Base-by-base conservation (phyloP, 2,888 invertebrate species). In the Sarcophaga caerulescens region DNA sequence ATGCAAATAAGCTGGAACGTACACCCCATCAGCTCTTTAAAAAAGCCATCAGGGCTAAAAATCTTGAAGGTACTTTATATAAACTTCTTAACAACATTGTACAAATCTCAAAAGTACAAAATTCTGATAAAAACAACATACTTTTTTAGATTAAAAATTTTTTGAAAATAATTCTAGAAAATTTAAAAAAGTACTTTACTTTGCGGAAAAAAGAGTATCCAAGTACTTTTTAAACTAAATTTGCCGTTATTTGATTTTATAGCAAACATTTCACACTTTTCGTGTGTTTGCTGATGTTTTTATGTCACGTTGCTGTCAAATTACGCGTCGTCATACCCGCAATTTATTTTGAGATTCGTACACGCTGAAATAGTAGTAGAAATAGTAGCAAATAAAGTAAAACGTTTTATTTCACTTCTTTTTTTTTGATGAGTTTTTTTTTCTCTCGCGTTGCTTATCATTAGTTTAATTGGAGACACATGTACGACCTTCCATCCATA, bases 401-500 rank as follows among this genome's bases (percentile, higher is more conserved):
- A 52, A 14, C 52, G 52, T 52, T 52, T 14, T 14, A 47, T 47
- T 47, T 47, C 14, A 6, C 35, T 6, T 35, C 8, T 3, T 35
- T 35, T 35, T 62, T 35, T 79, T n/a, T 35, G 11, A 10, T 47
- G 57, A 65, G 68, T 74, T 68, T 68, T 83, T 57, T 35, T 68
- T 66, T 47, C 23, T 60, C 52, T 47, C 69, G 45, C 86, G 84
- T 87, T 88, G 85, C 88, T 92, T 91, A 91, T 91, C 90, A 91
- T 91, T 92, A 91, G 90, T 91, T 90, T 92, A 92, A 92, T 92
- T 91, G 92, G 90, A 89, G 90, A 90, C 91, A 90, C 91, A 90
- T 92, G 90, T 90, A 80, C 80, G 60, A 78, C 35, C 57, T 4
- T 4, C 47, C 14, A 17, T 52, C 17, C 17, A 14, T 52, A 17